Conservation (phyloP, 2,797 vertebrate species). For the Pangasius krempfi region DNA sequence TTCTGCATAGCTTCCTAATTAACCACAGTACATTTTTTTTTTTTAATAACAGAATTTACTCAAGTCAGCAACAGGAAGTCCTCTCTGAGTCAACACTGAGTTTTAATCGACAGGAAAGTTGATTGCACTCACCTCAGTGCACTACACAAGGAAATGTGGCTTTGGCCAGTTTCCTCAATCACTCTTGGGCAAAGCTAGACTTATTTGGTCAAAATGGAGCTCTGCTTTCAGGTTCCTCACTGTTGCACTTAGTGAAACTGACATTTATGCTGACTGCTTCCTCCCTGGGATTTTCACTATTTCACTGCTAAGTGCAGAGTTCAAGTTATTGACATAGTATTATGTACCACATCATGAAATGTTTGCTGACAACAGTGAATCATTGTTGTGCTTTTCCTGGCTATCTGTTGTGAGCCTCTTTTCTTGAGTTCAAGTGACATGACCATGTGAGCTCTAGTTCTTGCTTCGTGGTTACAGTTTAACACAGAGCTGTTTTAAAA, state of each 20-base stretch:
- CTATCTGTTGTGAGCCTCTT: neutral
- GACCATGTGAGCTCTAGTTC: neutral
- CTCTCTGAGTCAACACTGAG: constrained; percentile 4
- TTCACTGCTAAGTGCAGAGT: neutral
- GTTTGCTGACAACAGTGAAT: neutral
- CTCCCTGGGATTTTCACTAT: neutral
- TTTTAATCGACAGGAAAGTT: constrained; percentile 20
- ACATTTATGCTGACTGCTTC: constrained; percentile 5
- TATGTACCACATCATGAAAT: neutral
- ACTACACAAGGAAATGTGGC: constrained; percentile 46
- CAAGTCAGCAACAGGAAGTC: constrained; percentile 34
- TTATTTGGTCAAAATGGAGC: constrained; percentile 50
- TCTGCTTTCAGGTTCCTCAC: constrained; percentile 28
- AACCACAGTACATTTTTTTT: neutral
- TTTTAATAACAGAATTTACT: neutral
- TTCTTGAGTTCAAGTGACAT: constrained; percentile 2
- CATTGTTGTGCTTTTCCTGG: neutral
- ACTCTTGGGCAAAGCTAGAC: constrained; percentile 16
- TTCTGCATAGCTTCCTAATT: neutral
- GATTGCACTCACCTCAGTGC: neutral
- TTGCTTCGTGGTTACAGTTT: neutral
- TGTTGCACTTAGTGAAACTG: neutral
- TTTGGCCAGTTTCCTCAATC: constrained; percentile 48
- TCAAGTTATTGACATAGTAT: neutral
- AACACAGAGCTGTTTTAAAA: neutral